Conservation (phyloP, 2,888 invertebrate species). For the Lasioglossum figueresi region DNA sequence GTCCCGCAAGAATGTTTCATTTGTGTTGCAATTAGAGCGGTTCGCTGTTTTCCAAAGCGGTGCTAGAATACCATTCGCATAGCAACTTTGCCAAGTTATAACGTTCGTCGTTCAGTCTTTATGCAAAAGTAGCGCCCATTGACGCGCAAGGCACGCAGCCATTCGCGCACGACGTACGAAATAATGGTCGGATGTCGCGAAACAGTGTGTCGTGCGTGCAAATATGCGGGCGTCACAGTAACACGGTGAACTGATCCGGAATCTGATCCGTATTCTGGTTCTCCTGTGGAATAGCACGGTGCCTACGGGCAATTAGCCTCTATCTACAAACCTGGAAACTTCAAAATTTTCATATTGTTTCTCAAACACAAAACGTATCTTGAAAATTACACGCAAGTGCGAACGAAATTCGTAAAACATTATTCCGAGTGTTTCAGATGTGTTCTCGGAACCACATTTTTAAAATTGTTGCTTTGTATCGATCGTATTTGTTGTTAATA, state of each 20-base stretch:
- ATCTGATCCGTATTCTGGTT: constrained; percentile 55
- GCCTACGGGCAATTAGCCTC: too few species aligned
- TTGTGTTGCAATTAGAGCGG: not conserved
- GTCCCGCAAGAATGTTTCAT: not conserved
- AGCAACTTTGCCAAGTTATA: too few species aligned
- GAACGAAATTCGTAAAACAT: too few species aligned
- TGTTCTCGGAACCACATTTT: too few species aligned
- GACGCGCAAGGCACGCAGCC: constrained; percentile 12
- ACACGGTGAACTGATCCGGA: constrained; percentile 73
- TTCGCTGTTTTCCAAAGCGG: not conserved
- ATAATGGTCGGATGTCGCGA: constrained; percentile 29
- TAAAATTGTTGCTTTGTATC: too few species aligned
- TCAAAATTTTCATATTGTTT: not conserved
- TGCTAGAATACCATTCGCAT: not conserved
- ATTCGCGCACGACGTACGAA: constrained; percentile 37
- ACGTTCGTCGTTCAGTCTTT: not conserved
- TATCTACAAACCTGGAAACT: not conserved
- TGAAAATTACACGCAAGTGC: too few species aligned
- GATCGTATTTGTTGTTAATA: too few species aligned
- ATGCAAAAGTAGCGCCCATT: constrained; percentile 4
- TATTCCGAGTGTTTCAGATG: too few species aligned
- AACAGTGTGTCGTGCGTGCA: constrained; percentile 40
- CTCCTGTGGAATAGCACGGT: not conserved
- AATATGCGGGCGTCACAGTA: constrained; percentile 71
- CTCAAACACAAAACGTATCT: too few species aligned